Evolutionary conservation across 1,140 invertebrate genomes (phyloP).

Genomic region (Lepidurus couesii): DNA sequence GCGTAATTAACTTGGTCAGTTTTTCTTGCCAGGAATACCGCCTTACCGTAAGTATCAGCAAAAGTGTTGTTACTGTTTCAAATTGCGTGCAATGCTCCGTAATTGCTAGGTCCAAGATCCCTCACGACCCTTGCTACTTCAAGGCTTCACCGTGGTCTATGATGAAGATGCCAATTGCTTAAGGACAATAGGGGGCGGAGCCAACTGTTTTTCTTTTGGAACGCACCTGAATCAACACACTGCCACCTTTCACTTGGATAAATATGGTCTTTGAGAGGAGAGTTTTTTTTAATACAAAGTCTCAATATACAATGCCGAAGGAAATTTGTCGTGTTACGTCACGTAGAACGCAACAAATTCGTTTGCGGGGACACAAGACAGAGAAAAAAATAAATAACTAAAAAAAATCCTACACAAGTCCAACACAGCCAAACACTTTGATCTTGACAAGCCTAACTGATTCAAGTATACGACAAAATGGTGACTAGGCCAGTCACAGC

Average conservation of each 20-base stretch:
- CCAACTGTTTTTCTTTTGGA: constrained; percentile 54
- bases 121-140: constrained; percentile 44
- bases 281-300: not conserved
- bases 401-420: not conserved
- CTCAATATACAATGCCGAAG: constrained; percentile 1
- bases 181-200: constrained; percentile 49
- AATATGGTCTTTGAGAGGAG: constrained; percentile 23
- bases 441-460: too few species aligned
- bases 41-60: constrained; percentile 43
- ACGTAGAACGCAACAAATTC: too few species aligned
- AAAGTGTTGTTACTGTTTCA: constrained; percentile 34
- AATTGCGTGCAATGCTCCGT: constrained; percentile 17
- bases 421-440: too few species aligned
- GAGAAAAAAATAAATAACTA: not conserved
- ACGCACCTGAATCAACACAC: constrained; percentile 47
- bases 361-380: constrained; percentile 5
- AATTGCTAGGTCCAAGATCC: constrained; percentile 37
- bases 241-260: constrained; percentile 32
- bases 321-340: constrained; percentile 6
- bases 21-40: constrained; percentile 42
- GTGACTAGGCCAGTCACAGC: too few species aligned
- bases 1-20: constrained; percentile 44
- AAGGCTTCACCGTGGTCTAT: constrained; percentile 45
- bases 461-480: too few species aligned
- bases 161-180: constrained; percentile 40